These are phyloP conservation scores for Melanocharis versteri DNA, from an alignment of 2,113 vertebrate genomes.

Conservation along the genomic window DNA sequence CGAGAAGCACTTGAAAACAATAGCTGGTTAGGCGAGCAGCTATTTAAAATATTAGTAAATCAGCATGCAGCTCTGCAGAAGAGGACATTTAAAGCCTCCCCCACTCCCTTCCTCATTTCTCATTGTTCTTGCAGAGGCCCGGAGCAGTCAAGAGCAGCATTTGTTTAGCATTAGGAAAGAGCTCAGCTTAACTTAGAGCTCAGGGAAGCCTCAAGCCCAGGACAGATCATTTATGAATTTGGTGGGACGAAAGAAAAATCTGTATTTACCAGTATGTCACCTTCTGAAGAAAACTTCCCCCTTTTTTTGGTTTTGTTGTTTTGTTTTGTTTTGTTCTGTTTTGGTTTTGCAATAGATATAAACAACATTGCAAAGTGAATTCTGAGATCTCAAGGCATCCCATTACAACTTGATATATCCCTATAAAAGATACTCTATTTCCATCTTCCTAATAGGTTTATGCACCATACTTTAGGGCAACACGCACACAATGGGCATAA, in stretches of 20 bases:
- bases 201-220: background rate
- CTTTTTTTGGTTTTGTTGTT: background rate
- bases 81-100: background rate
- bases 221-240: background rate
- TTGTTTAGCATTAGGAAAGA: background rate
- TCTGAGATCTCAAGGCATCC: background rate
- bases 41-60: background rate
- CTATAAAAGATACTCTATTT: background rate
- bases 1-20: background rate
- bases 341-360: background rate
- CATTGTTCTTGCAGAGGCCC: background rate
- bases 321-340: too few relatives aligned
- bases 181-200: background rate
- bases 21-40: background rate
- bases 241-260: background rate
- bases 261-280: background rate
- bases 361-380: background rate
- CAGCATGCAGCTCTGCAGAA: background rate
- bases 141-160: background rate
- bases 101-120: background rate
- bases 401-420: background rate
- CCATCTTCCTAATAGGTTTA: background rate
- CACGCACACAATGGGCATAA: rapidly evolving
- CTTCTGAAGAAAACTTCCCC: background rate
- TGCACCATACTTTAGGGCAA: background rate